Evolutionary conservation across 2,113 vertebrate species (phyloP).

Genomic region (Tragelaphus buxtoni): DNA sequence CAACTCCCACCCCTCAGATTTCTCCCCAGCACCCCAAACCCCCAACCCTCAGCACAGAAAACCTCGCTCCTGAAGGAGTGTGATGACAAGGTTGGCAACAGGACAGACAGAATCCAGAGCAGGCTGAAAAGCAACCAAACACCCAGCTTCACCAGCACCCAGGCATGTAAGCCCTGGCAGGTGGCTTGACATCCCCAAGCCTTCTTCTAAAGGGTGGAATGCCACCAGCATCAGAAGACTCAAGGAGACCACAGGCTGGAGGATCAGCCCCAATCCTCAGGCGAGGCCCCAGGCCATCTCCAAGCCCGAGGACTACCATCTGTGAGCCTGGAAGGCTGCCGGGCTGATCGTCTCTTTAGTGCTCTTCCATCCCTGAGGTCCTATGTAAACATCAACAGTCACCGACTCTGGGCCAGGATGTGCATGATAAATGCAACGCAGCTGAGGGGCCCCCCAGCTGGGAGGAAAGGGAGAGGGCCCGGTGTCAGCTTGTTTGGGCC

Average conservation of each 20-base stretch:
- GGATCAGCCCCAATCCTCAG: background rate
- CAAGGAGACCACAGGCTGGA: background rate
- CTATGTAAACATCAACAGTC: background rate
- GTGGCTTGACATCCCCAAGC: background rate
- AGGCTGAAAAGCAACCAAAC: background rate
- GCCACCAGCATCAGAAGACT: background rate
- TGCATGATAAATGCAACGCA: background rate
- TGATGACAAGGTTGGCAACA: background rate
- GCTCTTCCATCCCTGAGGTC: background rate
- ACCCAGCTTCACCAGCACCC: fast-evolving
- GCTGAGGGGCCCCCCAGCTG: background rate
- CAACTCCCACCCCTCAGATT: no score
- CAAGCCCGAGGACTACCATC: background rate
- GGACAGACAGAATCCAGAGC: background rate
- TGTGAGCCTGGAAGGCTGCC: background rate
- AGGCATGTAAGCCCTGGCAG: background rate
- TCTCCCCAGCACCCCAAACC: background rate
- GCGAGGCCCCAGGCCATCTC: background rate
- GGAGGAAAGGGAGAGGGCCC: background rate
- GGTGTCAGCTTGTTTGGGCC: background rate
- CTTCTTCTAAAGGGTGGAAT: background rate
- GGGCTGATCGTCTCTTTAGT: background rate
- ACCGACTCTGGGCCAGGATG: background rate
- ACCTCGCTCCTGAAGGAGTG: background rate
- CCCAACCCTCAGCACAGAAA: background rate